phyloP scores from a whole-genome alignment of 1,140 invertebrate species.

The Manduca sexta region DNA sequence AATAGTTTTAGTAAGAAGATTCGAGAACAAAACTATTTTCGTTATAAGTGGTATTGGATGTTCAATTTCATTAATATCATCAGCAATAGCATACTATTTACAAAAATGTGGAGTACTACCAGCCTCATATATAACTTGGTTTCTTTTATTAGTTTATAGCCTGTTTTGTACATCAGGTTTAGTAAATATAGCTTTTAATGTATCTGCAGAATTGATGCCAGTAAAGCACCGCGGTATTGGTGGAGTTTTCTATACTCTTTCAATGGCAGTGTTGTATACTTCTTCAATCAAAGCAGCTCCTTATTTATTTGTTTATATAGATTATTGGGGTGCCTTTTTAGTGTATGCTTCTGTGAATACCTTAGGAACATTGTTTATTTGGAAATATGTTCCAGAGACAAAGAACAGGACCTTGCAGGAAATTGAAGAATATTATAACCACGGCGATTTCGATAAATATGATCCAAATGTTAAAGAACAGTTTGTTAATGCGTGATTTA shows the following conservation, averaged over 20 bases:
- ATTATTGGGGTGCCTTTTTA: constrained; percentile 8
- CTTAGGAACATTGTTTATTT: constrained; percentile 1
- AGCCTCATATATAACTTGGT: not conserved
- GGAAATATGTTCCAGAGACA: constrained; percentile 9
- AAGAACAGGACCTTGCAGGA: constrained; percentile 8
- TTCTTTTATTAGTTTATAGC: constrained; percentile 4
- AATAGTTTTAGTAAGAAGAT: constrained; percentile 1
- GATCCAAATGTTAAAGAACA: no score
- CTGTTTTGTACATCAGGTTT: constrained; percentile 1
- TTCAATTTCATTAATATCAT: not conserved
- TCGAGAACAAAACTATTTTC: constrained; percentile 6
- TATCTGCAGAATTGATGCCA: constrained; percentile 12
- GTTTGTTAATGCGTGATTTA: no score
- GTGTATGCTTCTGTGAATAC: constrained; percentile 3
- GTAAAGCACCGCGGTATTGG: constrained; percentile 10
- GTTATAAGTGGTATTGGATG: not conserved
- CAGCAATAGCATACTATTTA: not conserved
- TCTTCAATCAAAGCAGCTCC: constrained; percentile 8
- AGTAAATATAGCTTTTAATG: not conserved
- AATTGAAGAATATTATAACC: constrained; percentile 10
- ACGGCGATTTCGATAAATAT: not conserved
- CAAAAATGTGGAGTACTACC: not conserved
- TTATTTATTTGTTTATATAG: constrained; percentile 6
- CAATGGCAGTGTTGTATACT: constrained; percentile 3
- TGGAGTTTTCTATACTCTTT: constrained; percentile 7